A percentile compares a stretch with the other conserved stretches of the same genome.
Conservation (phyloP, 2,888 invertebrate species). For the Andricus curvator region DNA sequence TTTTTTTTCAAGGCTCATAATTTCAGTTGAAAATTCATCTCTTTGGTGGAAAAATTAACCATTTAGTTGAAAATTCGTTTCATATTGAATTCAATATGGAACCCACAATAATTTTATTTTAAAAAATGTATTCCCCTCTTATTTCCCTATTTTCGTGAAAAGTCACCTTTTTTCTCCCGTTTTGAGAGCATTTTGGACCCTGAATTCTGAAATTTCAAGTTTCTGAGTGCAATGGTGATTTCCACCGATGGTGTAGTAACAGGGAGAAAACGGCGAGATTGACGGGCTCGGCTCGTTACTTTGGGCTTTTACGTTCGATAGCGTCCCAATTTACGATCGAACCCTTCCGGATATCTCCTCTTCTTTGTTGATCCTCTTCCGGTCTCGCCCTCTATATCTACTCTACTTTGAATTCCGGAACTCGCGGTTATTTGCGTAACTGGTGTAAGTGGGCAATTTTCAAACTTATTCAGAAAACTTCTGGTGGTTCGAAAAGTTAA, state of each 20-base stretch:
- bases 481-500: background rate
- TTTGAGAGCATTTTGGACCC: too few relatives aligned
- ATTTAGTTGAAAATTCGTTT: too few relatives aligned
- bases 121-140: too few relatives aligned
- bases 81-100: too few relatives aligned
- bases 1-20: too few relatives aligned
- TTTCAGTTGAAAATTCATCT: too few relatives aligned
- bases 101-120: too few relatives aligned
- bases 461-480: background rate
- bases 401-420: background rate
- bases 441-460: background rate
- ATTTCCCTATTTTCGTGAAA: too few relatives aligned
- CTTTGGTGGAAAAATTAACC: too few relatives aligned
- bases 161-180: too few relatives aligned
- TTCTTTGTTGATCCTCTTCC: slow-evolving; percentile 44
- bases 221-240: slow-evolving; percentile 53
- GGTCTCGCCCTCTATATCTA: background rate
- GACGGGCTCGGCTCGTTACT: slow-evolving; percentile 61
- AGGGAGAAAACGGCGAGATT: slow-evolving; percentile 54
- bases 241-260: slow-evolving; percentile 50
- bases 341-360: slow-evolving; percentile 42
- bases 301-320: slow-evolving; percentile 63
- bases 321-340: slow-evolving; percentile 64
- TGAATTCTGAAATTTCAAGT: background rate
- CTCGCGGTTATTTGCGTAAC: background rate